Conservation (phyloP, 2,888 invertebrate species). For the Aproaerema taeniolella region DNA sequence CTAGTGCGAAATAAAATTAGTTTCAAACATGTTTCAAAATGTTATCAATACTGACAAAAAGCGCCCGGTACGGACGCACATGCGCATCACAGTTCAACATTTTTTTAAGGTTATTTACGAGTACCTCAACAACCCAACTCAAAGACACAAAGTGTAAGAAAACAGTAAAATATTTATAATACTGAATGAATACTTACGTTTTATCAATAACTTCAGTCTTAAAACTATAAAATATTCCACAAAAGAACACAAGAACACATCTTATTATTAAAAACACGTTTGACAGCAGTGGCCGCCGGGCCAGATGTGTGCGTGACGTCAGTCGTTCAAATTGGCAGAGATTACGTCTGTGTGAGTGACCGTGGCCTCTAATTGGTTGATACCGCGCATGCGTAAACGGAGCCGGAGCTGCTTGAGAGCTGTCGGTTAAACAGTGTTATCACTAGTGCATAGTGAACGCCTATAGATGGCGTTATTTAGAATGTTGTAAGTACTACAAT, state of each 20-base stretch:
- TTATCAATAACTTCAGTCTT: constrained; percentile 24
- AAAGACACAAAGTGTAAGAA: not conserved
- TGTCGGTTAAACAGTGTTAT: constrained; percentile 46
- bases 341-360: constrained; percentile 45
- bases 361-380: constrained; percentile 58
- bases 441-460: constrained; percentile 10
- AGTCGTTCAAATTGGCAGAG: not conserved
- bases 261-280: constrained; percentile 54
- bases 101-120: constrained; percentile 6
- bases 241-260: constrained; percentile 30
- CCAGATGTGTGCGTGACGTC: constrained; percentile 42
- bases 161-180: not conserved
- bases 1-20: too few relatives aligned
- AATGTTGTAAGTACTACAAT: too few relatives aligned
- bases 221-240: constrained; percentile 16
- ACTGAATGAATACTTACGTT: constrained; percentile 41
- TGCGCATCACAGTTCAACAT: constrained; percentile 2
- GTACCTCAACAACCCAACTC: not conserved
- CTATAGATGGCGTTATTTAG: constrained; percentile 42
- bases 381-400: constrained; percentile 52
- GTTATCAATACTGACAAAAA: too few relatives aligned
- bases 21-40: too few relatives aligned
- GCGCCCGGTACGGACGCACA: too few relatives aligned
- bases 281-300: constrained; percentile 41
- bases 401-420: too few relatives aligned